A percentile compares a stretch with the other conserved stretches of the same genome.
phyloP scores from a whole-genome alignment of 2,797 vertebrate genomes.

The Enteromius paludinosus region DNA sequence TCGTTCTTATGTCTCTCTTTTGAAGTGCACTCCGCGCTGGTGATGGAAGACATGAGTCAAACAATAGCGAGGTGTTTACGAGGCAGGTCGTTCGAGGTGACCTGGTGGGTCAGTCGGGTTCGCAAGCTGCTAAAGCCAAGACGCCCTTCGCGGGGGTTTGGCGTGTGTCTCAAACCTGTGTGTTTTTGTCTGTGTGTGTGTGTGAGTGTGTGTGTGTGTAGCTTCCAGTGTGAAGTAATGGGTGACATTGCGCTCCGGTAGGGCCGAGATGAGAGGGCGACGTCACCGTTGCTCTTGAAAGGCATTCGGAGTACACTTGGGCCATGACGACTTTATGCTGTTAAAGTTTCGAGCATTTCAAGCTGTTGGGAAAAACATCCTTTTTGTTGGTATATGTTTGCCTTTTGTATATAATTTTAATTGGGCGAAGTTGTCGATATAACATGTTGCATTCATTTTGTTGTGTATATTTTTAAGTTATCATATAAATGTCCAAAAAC shows the following conservation, averaged over 20 bases:
- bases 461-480: conserved; percentile 52
- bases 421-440: conserved; percentile 15
- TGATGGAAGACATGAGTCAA: conserved; percentile 20
- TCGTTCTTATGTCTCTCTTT: conserved; percentile 42
- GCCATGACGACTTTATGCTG: conserved; percentile 72
- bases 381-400: conserved; percentile 55
- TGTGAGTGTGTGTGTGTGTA: conserved; percentile 57
- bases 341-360: conserved; percentile 71
- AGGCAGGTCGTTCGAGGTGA: conserved; percentile 46
- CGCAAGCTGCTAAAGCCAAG: conserved; percentile 60
- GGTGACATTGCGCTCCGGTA: conserved; percentile 49
- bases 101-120: conserved; percentile 39
- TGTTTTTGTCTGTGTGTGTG: conserved; percentile 50
- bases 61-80: neutral
- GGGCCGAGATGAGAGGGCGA: conserved; percentile 77
- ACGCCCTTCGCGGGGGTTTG: conserved; percentile 47
- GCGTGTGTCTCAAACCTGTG: conserved; percentile 36
- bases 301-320: conserved; percentile 63
- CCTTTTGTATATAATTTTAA: conserved; percentile 54
- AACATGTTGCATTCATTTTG: conserved; percentile 31
- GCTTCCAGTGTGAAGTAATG: conserved; percentile 59
- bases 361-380: conserved; percentile 44
- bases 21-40: conserved; percentile 73
- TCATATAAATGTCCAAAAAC: conserved; percentile 59
- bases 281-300: conserved; percentile 71